Evolutionary conservation across 2,888 invertebrate species (phyloP), one percentile per base, ranked within the genome.

Genomic region (Atrina japonica): DNA sequence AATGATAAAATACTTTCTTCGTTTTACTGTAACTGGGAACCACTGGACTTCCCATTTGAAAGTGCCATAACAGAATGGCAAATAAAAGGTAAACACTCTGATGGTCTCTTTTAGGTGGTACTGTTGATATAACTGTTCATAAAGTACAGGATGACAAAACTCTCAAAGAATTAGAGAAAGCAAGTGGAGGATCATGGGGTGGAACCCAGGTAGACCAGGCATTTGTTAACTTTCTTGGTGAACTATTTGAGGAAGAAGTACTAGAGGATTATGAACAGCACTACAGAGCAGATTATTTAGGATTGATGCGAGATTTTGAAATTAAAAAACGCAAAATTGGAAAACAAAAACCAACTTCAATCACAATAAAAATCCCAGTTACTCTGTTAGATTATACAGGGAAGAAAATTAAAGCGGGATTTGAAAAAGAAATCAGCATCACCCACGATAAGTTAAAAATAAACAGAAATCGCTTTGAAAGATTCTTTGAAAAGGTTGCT

Each of bases 311-410:
- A 56, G 78, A 79, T 41, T 81, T 81, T 74, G 81, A 81, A 55
- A 76, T 75, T 0, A 78, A 79, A 66, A 81, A 81, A 64, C 66
- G 81, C n/a, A n/a, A n/a, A 11, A 76, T 66, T 41, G 72, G 77
- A 2, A 69, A 65, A 21, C 43, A 58, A 2, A 64, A 67, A 11
- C 35, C 52, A 27, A 41, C 41, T 3, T 68, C 56, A 41, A 75
- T 79, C 47, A 81, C 78, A 1, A 60, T 81, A 21, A 75, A 76
- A 35, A 67, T 81, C 27, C 81, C 81, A 0, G 56, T 68, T 9
- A 56, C 63, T 27, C 43, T 81, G n/a, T n/a, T n/a, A n/a, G n/a
- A n/a, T 3, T 30, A 50, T 6, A 74, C 72, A 11, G 66, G 74
- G 35, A 53, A 67, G 14, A n/a, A 47, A n/a, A 56, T 50, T n/a